These are phyloP conservation scores for Aphrophora alni DNA, from an alignment of 2,888 invertebrate species.

Conservation along the genomic window DNA sequence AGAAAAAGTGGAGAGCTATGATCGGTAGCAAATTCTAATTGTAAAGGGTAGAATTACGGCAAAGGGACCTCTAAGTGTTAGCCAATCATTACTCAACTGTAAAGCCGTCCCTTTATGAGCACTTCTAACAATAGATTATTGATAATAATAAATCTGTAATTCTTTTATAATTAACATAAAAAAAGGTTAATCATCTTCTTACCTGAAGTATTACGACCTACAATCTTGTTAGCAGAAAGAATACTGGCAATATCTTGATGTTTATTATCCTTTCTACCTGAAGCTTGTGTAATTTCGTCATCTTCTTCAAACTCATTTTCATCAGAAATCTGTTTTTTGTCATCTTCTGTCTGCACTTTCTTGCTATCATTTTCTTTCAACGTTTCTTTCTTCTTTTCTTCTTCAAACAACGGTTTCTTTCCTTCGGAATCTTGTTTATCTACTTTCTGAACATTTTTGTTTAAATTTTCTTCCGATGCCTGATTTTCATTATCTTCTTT, in stretches of 20 bases:
- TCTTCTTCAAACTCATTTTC: slow-evolving; percentile 50
- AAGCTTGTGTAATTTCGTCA: slow-evolving; percentile 45
- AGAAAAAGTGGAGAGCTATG: too few relatives aligned
- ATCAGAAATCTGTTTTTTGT: slow-evolving; percentile 54
- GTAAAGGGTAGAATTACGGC: too few relatives aligned
- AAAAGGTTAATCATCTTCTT: too few relatives aligned
- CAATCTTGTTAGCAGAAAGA: slow-evolving; percentile 15
- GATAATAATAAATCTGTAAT: too few relatives aligned
- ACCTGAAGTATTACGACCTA: slow-evolving; percentile 19
- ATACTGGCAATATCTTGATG: slow-evolving; percentile 19
- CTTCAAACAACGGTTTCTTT: slow-evolving; percentile 53
- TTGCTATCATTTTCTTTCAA: slow-evolving; percentile 54
- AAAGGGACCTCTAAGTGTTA: too few relatives aligned
- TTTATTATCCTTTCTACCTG: slow-evolving; percentile 45
- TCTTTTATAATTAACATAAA: too few relatives aligned
- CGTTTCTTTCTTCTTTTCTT: slow-evolving; percentile 52
- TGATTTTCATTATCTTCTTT: slow-evolving; percentile 55
- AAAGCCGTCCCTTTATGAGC: too few relatives aligned
- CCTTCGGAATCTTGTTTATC: slow-evolving; percentile 58
- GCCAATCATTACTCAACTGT: too few relatives aligned
- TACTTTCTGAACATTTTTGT: too few relatives aligned
- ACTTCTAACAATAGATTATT: too few relatives aligned
- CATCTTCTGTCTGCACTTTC: slow-evolving; percentile 40
- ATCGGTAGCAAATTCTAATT: too few relatives aligned
- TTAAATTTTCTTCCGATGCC: slow-evolving; percentile 58